A percentile compares a stretch with the other conserved stretches of the same genome.
Evolutionary conservation across 1,140 invertebrate genomes (phyloP).

Genomic region (Atta cephalotes): DNA sequence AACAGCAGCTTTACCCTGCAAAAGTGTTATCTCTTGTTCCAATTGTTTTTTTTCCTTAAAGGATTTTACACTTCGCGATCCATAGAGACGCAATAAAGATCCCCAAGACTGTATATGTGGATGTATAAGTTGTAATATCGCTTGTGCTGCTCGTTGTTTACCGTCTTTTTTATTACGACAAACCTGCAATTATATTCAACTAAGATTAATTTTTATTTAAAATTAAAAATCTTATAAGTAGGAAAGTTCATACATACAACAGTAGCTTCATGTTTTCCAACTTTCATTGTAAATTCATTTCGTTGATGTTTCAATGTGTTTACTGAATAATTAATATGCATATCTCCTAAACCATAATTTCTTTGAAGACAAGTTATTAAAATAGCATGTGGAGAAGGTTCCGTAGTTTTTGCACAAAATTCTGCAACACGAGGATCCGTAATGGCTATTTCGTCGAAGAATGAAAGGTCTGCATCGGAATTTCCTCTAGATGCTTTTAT

Average conservation of each 20-base stretch:
- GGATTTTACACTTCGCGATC: slow-evolving; percentile 96
- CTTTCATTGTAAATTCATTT: slow-evolving; percentile 97
- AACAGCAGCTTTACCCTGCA: slow-evolving; percentile 95
- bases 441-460: slow-evolving; percentile 97
- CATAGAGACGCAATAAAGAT: slow-evolving; percentile 96
- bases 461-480: slow-evolving; percentile 88
- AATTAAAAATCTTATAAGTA: not conserved
- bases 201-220: slow-evolving; percentile 20
- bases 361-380: slow-evolving; percentile 96
- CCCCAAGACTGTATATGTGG: slow-evolving; percentile 98
- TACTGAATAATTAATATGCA: slow-evolving; percentile 95
- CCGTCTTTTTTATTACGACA: slow-evolving; percentile 99
- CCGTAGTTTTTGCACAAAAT: slow-evolving; percentile 97
- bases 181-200: slow-evolving; percentile 77
- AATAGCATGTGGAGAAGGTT: slow-evolving; percentile 97
- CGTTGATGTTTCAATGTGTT: slow-evolving; percentile 96
- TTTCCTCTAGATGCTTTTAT: slow-evolving; percentile 84
- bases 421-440: slow-evolving; percentile 97
- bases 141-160: slow-evolving; percentile 98
- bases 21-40: slow-evolving; percentile 96
- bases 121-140: slow-evolving; percentile 96
- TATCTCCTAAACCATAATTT: slow-evolving; percentile 96
- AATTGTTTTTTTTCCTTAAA: slow-evolving; percentile 98
- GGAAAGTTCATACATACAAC: slow-evolving; percentile 85
- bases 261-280: slow-evolving; percentile 96